Base-by-base conservation (phyloP, 2,113 vertebrate species). In the Austrofundulus limnaeus region DNA sequence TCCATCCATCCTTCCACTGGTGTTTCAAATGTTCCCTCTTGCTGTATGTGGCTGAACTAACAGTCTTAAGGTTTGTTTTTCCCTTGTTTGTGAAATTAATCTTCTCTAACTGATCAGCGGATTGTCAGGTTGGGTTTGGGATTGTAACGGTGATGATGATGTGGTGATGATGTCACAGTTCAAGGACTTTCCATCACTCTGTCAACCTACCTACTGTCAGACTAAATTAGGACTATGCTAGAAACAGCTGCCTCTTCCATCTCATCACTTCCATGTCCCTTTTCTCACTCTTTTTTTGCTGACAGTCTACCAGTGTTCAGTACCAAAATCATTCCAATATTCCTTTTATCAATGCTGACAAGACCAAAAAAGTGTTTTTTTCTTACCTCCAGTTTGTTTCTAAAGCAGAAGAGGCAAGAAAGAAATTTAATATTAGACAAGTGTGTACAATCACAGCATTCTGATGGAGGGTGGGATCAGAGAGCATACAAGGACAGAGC, bases 341-440 rank as follows among this genome's bases (percentile, higher is more conserved):
- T 69, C 70, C 42, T 46, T 87, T 86, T 72, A 78, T 84, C 66
- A 64, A 70, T 25, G 51, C 65, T 83, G 79, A 77, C 80, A 77
- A 58, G 53, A 86, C 59, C 62, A 78, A 83, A 76, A 47, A 67
- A 72, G 11, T n/a, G 61, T 75, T 61, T 77, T 74, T 75, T 63
- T 70, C 56, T 72, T 57, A 78, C 73, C 59, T 58, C 31, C 47
- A 63, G 39, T 68, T 31, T 77, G 62, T 68, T 88, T 67, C 48
- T 45, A 15, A 73, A 68, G 52, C 56, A 60, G 55, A 79, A 75
- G 16, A 43, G 34, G 34, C 52, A 65, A 50, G 45, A 55, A 60
- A 66, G 67, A 21, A 42, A 70, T 66, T 46, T 52, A 63, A 23
- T 48, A 31, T 70, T 63, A 67, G 72, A 66, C 39, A 48, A 17